A percentile compares a stretch with the other conserved stretches of the same genome.
phyloP scores from a whole-genome alignment of 2,797 vertebrate genomes.

The Paguma larvata region DNA sequence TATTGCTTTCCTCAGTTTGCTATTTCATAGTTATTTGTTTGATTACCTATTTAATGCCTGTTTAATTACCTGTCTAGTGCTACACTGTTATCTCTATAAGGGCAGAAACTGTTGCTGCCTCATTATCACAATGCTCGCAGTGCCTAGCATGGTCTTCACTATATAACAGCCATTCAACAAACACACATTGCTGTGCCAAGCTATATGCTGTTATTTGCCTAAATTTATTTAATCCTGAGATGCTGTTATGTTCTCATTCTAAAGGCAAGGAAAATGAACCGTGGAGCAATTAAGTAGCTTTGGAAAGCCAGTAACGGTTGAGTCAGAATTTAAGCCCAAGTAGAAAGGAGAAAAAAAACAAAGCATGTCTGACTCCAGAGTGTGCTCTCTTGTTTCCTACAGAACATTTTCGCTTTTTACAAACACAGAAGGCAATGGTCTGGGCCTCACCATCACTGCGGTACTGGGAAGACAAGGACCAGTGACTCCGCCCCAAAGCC shows the following conservation, averaged over 20 bases:
- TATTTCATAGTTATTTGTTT: neutral
- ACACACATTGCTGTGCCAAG: neutral
- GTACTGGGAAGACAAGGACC: neutral
- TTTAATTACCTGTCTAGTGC: neutral
- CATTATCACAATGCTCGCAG: neutral
- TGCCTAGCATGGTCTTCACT: neutral
- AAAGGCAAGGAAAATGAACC: constrained; percentile 2
- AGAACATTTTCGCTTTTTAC: neutral
- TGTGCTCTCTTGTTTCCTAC: neutral
- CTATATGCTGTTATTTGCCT: neutral
- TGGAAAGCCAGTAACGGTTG: neutral
- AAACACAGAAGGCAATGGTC: neutral
- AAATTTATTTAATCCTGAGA: neutral
- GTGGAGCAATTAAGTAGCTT: neutral
- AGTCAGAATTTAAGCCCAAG: neutral
- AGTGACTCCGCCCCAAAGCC: neutral
- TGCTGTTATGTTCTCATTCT: neutral
- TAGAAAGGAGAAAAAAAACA: neutral
- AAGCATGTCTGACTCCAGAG: neutral
- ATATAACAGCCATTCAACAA: neutral
- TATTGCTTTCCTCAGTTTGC: neutral
- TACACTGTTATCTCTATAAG: neutral
- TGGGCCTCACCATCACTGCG: neutral
- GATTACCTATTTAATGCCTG: neutral
- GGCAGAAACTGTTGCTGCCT: neutral